Percentiles rank a stretch among this genome's conserved stretches.
These are phyloP conservation scores for Clusia tigrina DNA, from an alignment of 2,888 invertebrate genomes.

Conservation along the genomic window DNA sequence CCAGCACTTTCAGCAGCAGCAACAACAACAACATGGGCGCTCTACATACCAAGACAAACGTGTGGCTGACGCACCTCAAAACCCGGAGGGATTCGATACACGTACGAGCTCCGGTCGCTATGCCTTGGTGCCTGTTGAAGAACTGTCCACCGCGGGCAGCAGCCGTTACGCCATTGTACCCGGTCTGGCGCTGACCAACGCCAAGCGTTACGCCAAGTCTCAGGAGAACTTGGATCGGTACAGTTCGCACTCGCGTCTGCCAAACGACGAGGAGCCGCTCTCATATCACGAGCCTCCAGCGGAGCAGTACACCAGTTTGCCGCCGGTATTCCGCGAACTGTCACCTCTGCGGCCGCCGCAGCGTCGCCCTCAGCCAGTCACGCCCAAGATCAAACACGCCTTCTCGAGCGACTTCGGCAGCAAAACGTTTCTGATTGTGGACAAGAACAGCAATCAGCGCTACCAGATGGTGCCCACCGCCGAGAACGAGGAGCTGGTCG, in stretches of 20 bases:
- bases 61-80: slow-evolving; percentile 23
- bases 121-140: slow-evolving; percentile 68
- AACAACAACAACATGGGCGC: slow-evolving; percentile 33
- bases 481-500: slow-evolving; percentile 67
- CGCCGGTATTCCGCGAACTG: slow-evolving; percentile 46
- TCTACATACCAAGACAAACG: slow-evolving; percentile 32
- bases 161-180: slow-evolving; percentile 62
- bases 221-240: slow-evolving; percentile 61
- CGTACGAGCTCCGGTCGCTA: slow-evolving; percentile 63
- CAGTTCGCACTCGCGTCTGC: slow-evolving; percentile 38
- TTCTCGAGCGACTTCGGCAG: slow-evolving; percentile 65
- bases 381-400: slow-evolving; percentile 57
- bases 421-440: slow-evolving; percentile 65
- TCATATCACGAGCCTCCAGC: slow-evolving; percentile 57
- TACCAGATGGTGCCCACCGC: slow-evolving; percentile 74
- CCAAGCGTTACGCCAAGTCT: slow-evolving; percentile 61
- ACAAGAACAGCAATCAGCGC: slow-evolving; percentile 68
- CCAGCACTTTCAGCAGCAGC: slow-evolving; percentile 37
- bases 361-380: slow-evolving; percentile 23
- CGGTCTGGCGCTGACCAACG: slow-evolving; percentile 52
- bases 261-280: slow-evolving; percentile 49
- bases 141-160: slow-evolving; percentile 46
- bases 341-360: slow-evolving; percentile 11
- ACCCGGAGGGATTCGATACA: slow-evolving; percentile 36
- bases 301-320: slow-evolving; percentile 58